Evolutionary conservation across 2,113 vertebrate species (phyloP), one percentile per base, ranked within the genome.

Genomic region (Rhinopomastus cyanomelas): DNA sequence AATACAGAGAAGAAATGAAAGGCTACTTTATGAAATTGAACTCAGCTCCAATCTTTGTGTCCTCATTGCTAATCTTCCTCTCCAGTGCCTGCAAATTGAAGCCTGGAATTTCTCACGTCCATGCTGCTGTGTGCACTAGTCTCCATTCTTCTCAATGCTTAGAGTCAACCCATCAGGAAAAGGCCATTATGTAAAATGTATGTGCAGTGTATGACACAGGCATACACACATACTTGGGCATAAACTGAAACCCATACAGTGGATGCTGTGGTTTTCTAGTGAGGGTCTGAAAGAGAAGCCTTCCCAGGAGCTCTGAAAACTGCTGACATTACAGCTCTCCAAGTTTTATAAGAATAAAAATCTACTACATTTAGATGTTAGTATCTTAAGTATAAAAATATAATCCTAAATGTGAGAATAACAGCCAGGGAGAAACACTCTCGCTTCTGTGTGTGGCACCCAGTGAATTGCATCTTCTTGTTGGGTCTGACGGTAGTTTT

Each of bases 111-210:
- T 81, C 55, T 72, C 42, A 81, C 21, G 30, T 10, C 7, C n/a
- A 17, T 52, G 11, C 4, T 71, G 34, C 56, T 79, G 12, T 8
- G 8, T 72, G 69, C 0, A 0, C 69, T 68, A 27, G 25, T 3
- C 3, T 80, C 79, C 26, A 46, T 49, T 65, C 8, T 87, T 80
- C 51, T 61, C 22, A 85, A 73, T 61, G 22, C 3, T 62, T 44
- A 32, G 16, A 53, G 26, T 49, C 39, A 61, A 57, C 17, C 3
- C 26, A 7, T 68, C 11, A 76, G 60, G 26, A 49, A 80, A 84
- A 59, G 18, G 8, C 6, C 26, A 16, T 32, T 75, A 30, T 21
- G 34, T 71, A 30, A 71, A 89, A 80, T 78, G 34, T 21, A 81
- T 56, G 20, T 19, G 7, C 25, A 37, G 15, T 7, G 42, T 4